These are phyloP conservation scores for Piscicola geometra DNA, from an alignment of 2,888 invertebrate species.

Conservation along the genomic window DNA sequence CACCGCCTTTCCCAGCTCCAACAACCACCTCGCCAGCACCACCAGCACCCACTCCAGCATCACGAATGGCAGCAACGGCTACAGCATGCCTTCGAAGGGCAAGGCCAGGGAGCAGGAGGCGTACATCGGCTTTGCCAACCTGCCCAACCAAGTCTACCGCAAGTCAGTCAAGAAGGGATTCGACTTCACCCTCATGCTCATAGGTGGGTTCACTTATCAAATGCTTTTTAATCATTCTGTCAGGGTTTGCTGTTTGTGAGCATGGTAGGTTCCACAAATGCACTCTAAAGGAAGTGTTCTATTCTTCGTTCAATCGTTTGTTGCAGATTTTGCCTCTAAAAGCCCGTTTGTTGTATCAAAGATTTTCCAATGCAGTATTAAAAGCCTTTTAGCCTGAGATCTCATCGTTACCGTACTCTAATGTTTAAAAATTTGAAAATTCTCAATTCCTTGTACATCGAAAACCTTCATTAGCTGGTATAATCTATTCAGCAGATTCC, in stretches of 20 bases:
- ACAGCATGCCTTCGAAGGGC: not conserved
- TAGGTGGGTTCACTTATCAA: conserved; percentile 40
- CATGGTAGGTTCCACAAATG: too few relatives aligned
- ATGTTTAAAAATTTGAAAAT: too few relatives aligned
- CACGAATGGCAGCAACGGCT: not conserved
- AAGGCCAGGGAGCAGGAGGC: conserved; percentile 29
- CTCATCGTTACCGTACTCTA: too few relatives aligned
- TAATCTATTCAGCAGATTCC: too few relatives aligned
- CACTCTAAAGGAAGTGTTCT: too few relatives aligned
- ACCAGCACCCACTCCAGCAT: not conserved
- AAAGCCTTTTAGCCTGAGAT: too few relatives aligned
- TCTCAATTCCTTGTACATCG: too few relatives aligned
- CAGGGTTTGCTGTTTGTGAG: too few relatives aligned
- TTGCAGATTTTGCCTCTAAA: not conserved
- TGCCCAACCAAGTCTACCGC: conserved; percentile 45
- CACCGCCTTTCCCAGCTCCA: not conserved
- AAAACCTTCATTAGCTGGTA: too few relatives aligned
- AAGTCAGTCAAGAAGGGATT: conserved; percentile 45
- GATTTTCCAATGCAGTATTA: too few relatives aligned
- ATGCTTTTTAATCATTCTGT: not conserved
- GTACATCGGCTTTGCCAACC: conserved; percentile 45
- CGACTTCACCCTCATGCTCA: conserved; percentile 46
- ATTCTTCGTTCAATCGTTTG: too few relatives aligned
- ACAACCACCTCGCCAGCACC: not conserved
- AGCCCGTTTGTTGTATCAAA: not conserved